These are phyloP conservation scores for Drosophila demipolita DNA, from an alignment of 2,888 invertebrate species.

Conservation along the genomic window DNA sequence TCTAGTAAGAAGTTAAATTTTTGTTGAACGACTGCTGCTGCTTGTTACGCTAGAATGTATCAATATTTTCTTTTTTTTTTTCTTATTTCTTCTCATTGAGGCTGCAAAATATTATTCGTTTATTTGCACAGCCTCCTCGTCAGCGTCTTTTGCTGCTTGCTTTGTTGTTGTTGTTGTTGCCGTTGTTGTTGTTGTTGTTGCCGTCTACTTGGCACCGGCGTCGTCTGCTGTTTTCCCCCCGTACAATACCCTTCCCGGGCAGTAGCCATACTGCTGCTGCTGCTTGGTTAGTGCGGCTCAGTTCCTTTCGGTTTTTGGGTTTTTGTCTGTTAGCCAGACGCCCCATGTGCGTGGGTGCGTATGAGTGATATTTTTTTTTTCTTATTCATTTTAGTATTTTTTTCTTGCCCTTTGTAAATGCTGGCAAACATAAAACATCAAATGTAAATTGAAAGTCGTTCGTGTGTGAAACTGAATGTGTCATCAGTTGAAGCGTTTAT, in stretches of 20 bases:
- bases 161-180: slow-evolving; percentile 18
- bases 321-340: slow-evolving; percentile 56
- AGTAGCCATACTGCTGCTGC: slow-evolving; percentile 10
- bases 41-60: slow-evolving; percentile 12
- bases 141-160: slow-evolving; percentile 22
- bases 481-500: slow-evolving; percentile 81
- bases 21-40: slow-evolving; percentile 1
- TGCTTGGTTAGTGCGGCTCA: slow-evolving; percentile 46
- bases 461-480: slow-evolving; percentile 83
- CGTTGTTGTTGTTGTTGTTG: slow-evolving; percentile 34
- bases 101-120: slow-evolving; percentile 73
- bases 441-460: slow-evolving; percentile 83
- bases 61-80: slow-evolving; percentile 32
- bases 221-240: slow-evolving; percentile 31
- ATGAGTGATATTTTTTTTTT: slow-evolving; percentile 76
- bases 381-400: slow-evolving; percentile 10
- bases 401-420: slow-evolving; percentile 63
- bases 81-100: slow-evolving; percentile 45
- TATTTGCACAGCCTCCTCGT: slow-evolving; percentile 60
- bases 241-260: background rate
- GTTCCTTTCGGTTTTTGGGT: slow-evolving; percentile 44
- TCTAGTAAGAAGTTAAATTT: slow-evolving; percentile 16
- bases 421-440: slow-evolving; percentile 80
- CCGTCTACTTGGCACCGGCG: slow-evolving; percentile 71
- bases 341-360: slow-evolving; percentile 75